Evolutionary conservation across 2,888 invertebrate genomes (phyloP).

Genomic region (Tipula lateralis): DNA sequence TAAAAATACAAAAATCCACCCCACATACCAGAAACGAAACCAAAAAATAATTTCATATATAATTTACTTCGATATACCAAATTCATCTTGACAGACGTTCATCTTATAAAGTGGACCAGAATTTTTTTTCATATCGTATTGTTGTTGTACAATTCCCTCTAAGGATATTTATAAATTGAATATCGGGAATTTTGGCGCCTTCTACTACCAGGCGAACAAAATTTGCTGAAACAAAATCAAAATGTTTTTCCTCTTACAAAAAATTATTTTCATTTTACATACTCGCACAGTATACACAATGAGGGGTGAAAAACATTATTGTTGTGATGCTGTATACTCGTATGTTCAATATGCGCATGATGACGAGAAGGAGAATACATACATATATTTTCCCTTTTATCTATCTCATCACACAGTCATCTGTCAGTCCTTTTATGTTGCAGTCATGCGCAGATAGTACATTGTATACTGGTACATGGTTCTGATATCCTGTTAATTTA

Average conservation of each 20-base stretch:
- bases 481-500: conserved; percentile 28
- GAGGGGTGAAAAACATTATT: neutral
- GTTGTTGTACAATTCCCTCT: neutral
- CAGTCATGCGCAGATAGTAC: neutral
- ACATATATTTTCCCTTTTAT: neutral
- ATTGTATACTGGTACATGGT: neutral
- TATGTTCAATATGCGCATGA: neutral
- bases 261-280: neutral
- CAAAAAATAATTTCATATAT: neutral
- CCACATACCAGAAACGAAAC: neutral
- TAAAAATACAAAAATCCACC: neutral
- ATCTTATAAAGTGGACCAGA: conserved; percentile 1
- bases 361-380: neutral
- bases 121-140: neutral
- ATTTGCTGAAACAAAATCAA: neutral
- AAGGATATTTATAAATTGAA: conserved; percentile 29
- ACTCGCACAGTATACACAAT: no score
- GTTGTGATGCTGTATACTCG: neutral
- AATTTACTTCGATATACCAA: neutral
- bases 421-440: neutral
- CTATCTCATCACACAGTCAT: neutral
- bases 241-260: neutral
- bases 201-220: conserved; percentile 27
- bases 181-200: conserved; percentile 29
- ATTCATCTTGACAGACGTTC: conserved; percentile 9